Evolutionary conservation across 2,888 invertebrate genomes (phyloP), one percentile per base, ranked within the genome.

Genomic region (Drosophila stalkeri): DNA sequence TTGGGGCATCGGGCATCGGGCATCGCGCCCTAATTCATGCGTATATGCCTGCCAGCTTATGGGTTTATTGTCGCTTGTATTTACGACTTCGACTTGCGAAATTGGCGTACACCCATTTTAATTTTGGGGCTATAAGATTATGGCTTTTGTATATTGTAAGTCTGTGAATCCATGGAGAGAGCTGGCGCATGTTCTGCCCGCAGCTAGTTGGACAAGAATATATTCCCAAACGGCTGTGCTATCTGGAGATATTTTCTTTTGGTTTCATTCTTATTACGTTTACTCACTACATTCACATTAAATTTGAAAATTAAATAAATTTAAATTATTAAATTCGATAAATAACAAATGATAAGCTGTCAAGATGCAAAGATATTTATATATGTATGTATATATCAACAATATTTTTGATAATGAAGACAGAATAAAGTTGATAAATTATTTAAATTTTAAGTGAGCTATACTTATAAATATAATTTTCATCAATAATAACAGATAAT

Each of bases 21-120:
- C 54, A 64, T 46, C 61, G 27, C 57, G 52, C 64, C 64, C 75
- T 77, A 81, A 80, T 78, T 77, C 81, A 75, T 72, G 64, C 69
- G 83, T 60, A 73, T 75, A 79, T 73, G 82, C 77, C 78, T 69
- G 75, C 65, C 71, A 76, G 89, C 88, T 89, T 89, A 87, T 82
- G 88, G 88, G 83, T 87, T 89, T 89, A 86, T 87, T 85, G 75
- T 69, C 78, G 82, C 73, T 89, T 75, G 55, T 80, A 85, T 86
- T 84, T 85, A 89, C 82, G 86, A 89, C 76, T 78, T 78, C 82
- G 72, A 72, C 87, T 67, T 68, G 55, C 70, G 80, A 86, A 89
- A 89, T 89, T 86, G 89, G 89, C 87, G 72, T 75, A 89, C 67
- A 81, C 87, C 80, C 85, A 85, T 84, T 89, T 84, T 84, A 84